Conservation (phyloP, 2,888 invertebrate species). For the Rhagophthalmus giganteus region DNA sequence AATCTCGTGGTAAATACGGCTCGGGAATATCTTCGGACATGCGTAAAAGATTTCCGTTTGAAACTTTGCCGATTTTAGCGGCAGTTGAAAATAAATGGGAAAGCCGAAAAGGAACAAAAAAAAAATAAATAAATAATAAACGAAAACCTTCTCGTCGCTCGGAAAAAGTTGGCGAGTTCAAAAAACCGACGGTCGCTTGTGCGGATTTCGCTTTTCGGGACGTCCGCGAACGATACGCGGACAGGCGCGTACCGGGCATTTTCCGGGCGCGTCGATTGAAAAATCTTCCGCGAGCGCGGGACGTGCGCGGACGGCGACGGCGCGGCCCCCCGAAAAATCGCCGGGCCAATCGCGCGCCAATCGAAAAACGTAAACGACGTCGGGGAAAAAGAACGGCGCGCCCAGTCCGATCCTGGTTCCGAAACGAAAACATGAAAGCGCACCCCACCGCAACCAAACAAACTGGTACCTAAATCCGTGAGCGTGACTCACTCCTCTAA, state of each 20-base stretch:
- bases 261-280: no score
- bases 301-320: no score
- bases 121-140: slow-evolving; percentile 4
- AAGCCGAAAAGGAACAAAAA: slow-evolving; percentile 2
- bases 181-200: slow-evolving; percentile 6
- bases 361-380: no score
- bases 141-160: not conserved
- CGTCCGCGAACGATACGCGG: slow-evolving; percentile 1
- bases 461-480: slow-evolving; percentile 48
- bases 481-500: slow-evolving; percentile 46
- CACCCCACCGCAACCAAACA: slow-evolving; percentile 47
- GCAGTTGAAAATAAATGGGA: slow-evolving; percentile 2
- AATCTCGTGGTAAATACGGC: slow-evolving; percentile 30
- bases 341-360: no score
- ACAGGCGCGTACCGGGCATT: not conserved
- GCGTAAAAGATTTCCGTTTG: slow-evolving; percentile 23
- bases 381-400: no score
- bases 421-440: slow-evolving; percentile 36
- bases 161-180: slow-evolving; percentile 4
- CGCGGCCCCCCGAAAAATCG: no score
- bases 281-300: no score
- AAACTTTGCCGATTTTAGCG: slow-evolving; percentile 3
- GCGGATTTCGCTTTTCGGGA: slow-evolving; percentile 5
- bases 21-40: slow-evolving; percentile 27
- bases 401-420: slow-evolving; percentile 31